Conservation (phyloP, 2,888 invertebrate species). For the Tipula confusa region DNA sequence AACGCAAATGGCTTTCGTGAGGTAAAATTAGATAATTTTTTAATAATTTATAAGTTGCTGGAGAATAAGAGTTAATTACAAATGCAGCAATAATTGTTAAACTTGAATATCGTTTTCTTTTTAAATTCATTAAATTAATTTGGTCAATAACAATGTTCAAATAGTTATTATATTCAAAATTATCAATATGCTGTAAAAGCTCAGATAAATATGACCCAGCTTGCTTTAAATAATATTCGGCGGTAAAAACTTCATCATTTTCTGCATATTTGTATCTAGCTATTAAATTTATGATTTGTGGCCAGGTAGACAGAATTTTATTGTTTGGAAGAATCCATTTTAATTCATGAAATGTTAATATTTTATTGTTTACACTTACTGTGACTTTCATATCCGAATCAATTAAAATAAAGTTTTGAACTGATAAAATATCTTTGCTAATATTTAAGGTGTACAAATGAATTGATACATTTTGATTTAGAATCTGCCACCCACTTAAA, state of each 20-base stretch:
- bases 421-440: too few relatives aligned
- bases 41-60: too few relatives aligned
- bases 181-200: not conserved
- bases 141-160: not conserved
- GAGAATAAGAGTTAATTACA: too few relatives aligned
- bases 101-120: not conserved
- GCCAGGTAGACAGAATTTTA: not conserved
- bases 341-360: not conserved
- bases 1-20: too few relatives aligned
- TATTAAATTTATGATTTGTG: not conserved
- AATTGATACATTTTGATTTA: too few relatives aligned
- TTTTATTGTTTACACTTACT: too few relatives aligned
- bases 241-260: not conserved
- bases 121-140: not conserved
- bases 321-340: not conserved
- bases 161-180: not conserved
- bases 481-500: too few relatives aligned
- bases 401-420: too few relatives aligned
- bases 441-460: too few relatives aligned
- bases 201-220: not conserved
- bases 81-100: not conserved
- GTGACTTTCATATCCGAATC: too few relatives aligned
- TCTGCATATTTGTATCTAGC: not conserved
- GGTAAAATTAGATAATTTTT: too few relatives aligned
- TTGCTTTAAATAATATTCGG: not conserved